These are phyloP conservation scores for Ochotona princeps DNA, from an alignment of 2,113 vertebrate species.

Conservation along the genomic window DNA sequence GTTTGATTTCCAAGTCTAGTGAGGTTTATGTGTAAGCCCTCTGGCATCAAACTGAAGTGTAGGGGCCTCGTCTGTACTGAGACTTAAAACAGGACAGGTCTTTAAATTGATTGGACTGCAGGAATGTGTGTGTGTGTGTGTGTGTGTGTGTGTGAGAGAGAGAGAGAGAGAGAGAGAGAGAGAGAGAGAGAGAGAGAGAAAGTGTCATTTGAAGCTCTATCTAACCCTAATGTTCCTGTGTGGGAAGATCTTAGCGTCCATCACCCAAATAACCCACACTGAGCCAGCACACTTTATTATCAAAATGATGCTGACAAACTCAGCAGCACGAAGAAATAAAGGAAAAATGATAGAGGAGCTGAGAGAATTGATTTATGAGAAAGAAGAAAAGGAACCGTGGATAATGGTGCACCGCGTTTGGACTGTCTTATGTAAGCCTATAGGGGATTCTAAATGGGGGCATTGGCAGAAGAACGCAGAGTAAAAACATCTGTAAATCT, in stretches of 20 bases:
- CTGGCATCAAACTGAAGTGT: conserved; percentile 26
- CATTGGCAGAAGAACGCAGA: not conserved
- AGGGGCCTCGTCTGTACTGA: not conserved
- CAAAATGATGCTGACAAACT: not conserved
- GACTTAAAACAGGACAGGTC: conserved; percentile 44
- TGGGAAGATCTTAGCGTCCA: accelerated
- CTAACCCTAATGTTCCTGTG: not conserved
- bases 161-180: too few species aligned
- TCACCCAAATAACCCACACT: not conserved
- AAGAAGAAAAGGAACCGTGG: not conserved
- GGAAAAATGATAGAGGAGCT: not conserved
- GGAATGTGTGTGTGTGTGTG: not conserved
- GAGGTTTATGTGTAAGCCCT: conserved; percentile 36
- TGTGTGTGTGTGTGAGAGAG: not conserved
- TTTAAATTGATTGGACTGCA: conserved; percentile 22
- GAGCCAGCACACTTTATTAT: not conserved
- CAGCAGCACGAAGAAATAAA: conserved; percentile 35
- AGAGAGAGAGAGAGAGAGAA: too few species aligned
- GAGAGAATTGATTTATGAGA: not conserved
- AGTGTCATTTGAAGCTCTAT: not conserved
- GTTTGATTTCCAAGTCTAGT: conserved; percentile 57
- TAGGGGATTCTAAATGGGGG: not conserved
- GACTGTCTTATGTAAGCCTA: not conserved
- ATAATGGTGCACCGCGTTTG: not conserved
- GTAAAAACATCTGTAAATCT: not conserved